Evolutionary conservation across 2,888 invertebrate species (phyloP), one percentile per base, ranked within the genome.

Genomic region (Sarcophaga caerulescens): DNA sequence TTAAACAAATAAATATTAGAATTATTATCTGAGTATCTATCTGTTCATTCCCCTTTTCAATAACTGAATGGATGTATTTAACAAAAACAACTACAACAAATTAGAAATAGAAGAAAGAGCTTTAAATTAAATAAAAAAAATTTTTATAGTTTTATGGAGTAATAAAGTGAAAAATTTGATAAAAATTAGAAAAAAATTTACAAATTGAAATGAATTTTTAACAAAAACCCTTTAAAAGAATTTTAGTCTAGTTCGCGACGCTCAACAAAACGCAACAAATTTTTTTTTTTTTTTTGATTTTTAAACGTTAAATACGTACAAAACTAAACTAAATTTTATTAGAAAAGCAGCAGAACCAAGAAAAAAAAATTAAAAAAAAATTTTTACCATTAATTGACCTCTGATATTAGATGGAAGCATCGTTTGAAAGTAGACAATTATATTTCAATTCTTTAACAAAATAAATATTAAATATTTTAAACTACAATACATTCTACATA

Each of bases 321-420:
- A 23, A 14, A 5, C 52, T 14, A 52, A 52, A 52, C 52, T 52
- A 52, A 52, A 52, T 52, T 52, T 52, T 17, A 52, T 52, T 52
- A 52, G 57, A 62, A 10, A 35, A 35, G 35, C 8, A 35, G 35
- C 35, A 35, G 10, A 8, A 35, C 10, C 8, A 35, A 35, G 21
- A 47, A 35, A 63, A 78, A 78, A 62, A 75, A 71, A 70, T 57
- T 6, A 79, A 63, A 17, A 45, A 12, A 84, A 79, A 79, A 19
- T 70, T 25, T 66, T 4, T 65, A 23, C 12, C 19, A 75, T 81
- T 77, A 81, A 85, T 79, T 68, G 77, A 82, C 75, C 82, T 60
- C 71, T 35, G 21, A 71, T 60, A 60, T 71, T 65, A 65, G 19
- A 70, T 57, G 57, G 59, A 65, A 65, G 65, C 70, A 44, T 70